Base-by-base conservation (phyloP, 2,888 invertebrate species). In the Blastobasis lacticolella region DNA sequence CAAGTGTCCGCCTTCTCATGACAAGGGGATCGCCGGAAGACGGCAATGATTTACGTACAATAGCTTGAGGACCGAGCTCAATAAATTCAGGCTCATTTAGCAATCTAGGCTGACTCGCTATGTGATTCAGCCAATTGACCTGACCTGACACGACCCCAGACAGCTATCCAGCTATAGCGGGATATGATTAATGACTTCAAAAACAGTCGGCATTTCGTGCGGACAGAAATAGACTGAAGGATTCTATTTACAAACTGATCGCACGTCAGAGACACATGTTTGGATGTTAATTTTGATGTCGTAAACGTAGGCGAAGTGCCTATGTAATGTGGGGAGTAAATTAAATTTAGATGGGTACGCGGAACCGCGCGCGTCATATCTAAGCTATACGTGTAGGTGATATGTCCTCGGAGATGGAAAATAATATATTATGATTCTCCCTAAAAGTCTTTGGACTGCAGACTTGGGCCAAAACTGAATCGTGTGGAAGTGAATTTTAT, bases 101-200 rank as follows among this genome's bases (percentile, higher is more conserved):
- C 48, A 50, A 53, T 53, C 38, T 38, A 42, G 40, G 4, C 44
- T 37, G 9, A 10, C 9, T 41, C 41, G 50, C 50, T 46, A 41
- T 50, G 46, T 45, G 40, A 48, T 51, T 45, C 48, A 48, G 5
- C 45, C 48, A 51, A 51, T 51, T 51, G 51, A 48, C 51, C 48
- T 37, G 48, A n/a, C 40, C 44, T 6, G 45, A 42, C 42, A 42
- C 5, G n/a, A 45, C 43, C 43, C n/a, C 10, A 36, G 49, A 37
- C 49, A 43, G 10, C 49, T 10, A 23, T 7, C 38, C 8, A 23
- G 23, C 23, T 23, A 23, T 23, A 23, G 37, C 37, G 36, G 2
- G 5, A 4, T n/a, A 46, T 46, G 46, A 46, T 46, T 46, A 10
- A 46, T 48, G 10, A 10, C 23, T 23, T 48, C 48, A 23, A 10